Percentiles rank a stretch among this genome's conserved stretches.
Conservation (phyloP, 2,113 vertebrate genomes). For the Mionectes macconnelli region DNA sequence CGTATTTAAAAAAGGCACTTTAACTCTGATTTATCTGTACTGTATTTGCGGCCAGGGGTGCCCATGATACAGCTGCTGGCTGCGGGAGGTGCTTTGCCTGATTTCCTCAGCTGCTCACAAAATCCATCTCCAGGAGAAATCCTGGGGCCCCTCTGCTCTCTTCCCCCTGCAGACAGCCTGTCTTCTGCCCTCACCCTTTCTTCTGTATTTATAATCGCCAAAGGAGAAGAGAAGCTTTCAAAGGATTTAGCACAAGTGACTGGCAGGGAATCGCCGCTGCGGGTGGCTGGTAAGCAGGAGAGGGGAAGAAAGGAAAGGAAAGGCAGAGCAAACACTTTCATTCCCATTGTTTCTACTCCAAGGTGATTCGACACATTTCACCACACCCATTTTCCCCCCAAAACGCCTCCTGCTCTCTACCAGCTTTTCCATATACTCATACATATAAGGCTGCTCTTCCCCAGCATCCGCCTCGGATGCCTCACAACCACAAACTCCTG, state of each 20-base stretch:
- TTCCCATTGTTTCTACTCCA: background rate
- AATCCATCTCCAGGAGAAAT: conserved; percentile 19
- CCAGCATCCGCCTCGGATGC: background rate
- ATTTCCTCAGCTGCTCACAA: conserved; percentile 38
- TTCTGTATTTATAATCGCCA: background rate
- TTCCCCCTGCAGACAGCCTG: conserved; percentile 26
- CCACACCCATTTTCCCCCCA: background rate
- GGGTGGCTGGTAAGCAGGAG: background rate
- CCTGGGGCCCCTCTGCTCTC: background rate
- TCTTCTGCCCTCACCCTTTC: background rate
- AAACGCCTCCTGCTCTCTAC: background rate
- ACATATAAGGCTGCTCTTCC: background rate
- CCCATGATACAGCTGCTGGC: conserved; percentile 27
- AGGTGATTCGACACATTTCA: background rate
- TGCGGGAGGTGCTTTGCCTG: background rate
- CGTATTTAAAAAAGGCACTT: conserved; percentile 56
- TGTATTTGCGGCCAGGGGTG: background rate
- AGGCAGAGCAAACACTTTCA: background rate
- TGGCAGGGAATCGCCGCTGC: background rate
- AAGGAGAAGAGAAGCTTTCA: conserved; percentile 21
- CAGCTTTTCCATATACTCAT: background rate
- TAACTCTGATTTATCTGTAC: conserved; percentile 41
- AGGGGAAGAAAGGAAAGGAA: background rate
- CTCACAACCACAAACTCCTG: background rate
- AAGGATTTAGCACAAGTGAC: conserved; percentile 27